Evolutionary conservation across 2,888 invertebrate genomes (phyloP).

Genomic region (Andrena fulva): DNA sequence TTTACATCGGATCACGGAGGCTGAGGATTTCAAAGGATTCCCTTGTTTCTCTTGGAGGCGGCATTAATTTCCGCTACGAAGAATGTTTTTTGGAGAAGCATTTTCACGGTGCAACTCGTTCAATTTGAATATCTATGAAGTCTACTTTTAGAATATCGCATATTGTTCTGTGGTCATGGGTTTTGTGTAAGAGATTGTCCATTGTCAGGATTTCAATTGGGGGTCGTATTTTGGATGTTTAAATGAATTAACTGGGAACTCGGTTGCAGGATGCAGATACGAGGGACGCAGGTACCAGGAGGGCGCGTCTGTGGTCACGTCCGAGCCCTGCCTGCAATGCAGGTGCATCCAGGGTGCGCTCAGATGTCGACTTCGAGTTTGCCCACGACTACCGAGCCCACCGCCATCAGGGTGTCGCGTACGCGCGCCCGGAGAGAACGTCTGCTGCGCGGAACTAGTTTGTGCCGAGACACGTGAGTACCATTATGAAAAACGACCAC

Average conservation of each 20-base stretch:
- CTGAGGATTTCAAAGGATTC: constrained; percentile 9
- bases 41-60: not conserved
- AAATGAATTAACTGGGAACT: not conserved
- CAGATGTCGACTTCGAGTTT: constrained; percentile 91
- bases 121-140: not conserved
- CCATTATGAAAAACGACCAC: constrained; percentile 25
- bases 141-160: too few species aligned
- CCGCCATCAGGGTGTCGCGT: constrained; percentile 90
- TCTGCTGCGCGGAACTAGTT: constrained; percentile 92
- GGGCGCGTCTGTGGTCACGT: constrained; percentile 88
- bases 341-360: constrained; percentile 90
- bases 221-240: too few species aligned
- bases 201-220: too few species aligned
- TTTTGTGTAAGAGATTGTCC: too few species aligned
- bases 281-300: constrained; percentile 89
- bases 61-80: not conserved
- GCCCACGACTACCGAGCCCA: constrained; percentile 90
- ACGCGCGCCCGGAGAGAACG: constrained; percentile 87
- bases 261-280: constrained; percentile 89
- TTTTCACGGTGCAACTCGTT: not conserved
- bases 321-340: constrained; percentile 92
- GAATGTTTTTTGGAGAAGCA: not conserved
- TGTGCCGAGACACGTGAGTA: constrained; percentile 88
- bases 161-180: too few species aligned
- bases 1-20: not conserved